These are phyloP conservation scores for Anomalospiza imberbis DNA, from an alignment of 2,797 vertebrate genomes.

Conservation along the genomic window DNA sequence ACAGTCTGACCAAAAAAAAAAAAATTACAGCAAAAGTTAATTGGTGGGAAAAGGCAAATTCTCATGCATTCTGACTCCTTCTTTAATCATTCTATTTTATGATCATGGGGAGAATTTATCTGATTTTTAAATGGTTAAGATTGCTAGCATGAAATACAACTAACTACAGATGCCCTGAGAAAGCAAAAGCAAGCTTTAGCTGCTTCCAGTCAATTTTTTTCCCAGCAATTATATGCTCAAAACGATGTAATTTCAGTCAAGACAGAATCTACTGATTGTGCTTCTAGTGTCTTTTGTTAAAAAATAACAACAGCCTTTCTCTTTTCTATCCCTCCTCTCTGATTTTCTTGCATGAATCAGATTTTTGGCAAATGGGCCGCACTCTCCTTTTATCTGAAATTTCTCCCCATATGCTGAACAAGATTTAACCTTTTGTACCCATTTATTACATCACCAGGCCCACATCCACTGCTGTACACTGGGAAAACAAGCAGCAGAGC, in stretches of 20 bases:
- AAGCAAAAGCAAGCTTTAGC: not conserved
- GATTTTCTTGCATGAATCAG: constrained; percentile 8
- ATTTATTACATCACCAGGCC: constrained; percentile 24
- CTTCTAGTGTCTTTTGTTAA: constrained; percentile 20
- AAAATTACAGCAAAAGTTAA: not conserved
- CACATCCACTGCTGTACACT: not conserved
- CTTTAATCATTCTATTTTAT: not conserved
- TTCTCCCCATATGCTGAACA: not conserved
- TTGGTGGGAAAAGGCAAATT: not conserved
- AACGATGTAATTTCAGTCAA: constrained; percentile 34
- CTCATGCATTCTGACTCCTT: not conserved
- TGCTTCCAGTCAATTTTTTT: not conserved
- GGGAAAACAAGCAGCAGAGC: not conserved
- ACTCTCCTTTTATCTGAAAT: not conserved
- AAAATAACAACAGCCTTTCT: constrained; percentile 44
- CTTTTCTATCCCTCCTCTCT: not conserved
- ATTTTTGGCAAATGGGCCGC: not conserved
- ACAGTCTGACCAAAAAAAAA: not conserved
- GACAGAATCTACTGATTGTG: constrained; percentile 39
- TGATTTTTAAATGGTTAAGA: not conserved
- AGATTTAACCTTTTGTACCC: constrained; percentile 33
- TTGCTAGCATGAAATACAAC: not conserved
- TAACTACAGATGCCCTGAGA: not conserved
- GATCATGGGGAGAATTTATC: not conserved
- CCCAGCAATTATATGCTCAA: not conserved